Conservation (phyloP, 2,888 invertebrate species). For the Tetranychus truncatus region DNA sequence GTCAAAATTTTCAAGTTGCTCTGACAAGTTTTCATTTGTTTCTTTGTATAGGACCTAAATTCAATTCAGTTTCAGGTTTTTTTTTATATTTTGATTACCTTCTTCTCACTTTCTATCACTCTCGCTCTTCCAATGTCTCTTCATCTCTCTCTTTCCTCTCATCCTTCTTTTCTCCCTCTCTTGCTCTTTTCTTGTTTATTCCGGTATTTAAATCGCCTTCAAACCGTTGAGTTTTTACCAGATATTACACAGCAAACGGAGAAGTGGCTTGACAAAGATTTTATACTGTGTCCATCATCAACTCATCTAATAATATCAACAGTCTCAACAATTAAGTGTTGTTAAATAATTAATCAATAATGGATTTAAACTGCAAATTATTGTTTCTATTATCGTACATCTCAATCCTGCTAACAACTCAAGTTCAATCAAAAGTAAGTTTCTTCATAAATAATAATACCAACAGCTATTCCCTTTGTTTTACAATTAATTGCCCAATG, state of each 20-base stretch:
- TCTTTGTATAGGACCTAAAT: neutral
- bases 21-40: neutral
- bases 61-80: neutral
- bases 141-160: conserved; percentile 1
- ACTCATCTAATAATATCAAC: neutral
- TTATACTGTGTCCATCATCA: too few relatives aligned
- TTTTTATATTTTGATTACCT: neutral
- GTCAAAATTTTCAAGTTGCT: neutral
- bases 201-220: neutral
- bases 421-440: neutral
- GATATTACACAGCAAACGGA: neutral
- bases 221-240: neutral
- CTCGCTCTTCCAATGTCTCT: neutral
- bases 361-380: neutral
- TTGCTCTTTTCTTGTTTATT: neutral
- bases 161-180: neutral
- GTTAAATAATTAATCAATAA: neutral
- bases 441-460: neutral
- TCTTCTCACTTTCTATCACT: conserved; percentile 3
- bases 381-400: neutral
- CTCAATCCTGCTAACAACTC: neutral
- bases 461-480: too few relatives aligned
- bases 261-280: neutral
- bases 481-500: too few relatives aligned
- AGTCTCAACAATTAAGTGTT: neutral